phyloP scores from a whole-genome alignment of 2,797 vertebrate genomes.

The Sebastes oblongus region DNA sequence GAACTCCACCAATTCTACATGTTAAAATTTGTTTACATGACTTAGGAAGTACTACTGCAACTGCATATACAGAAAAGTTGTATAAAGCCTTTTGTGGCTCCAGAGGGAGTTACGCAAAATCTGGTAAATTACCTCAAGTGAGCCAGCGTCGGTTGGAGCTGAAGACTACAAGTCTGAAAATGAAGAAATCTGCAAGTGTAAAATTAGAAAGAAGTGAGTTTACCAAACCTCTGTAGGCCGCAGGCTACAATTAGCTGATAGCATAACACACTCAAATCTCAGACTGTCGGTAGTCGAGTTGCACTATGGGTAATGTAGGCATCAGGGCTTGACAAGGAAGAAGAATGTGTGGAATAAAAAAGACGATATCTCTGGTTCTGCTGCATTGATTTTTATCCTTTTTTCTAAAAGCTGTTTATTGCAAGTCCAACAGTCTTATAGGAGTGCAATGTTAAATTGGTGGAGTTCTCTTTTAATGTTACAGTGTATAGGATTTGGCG shows the following conservation, averaged over 20 bases:
- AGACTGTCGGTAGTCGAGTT: fast-evolving
- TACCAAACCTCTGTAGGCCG: not conserved
- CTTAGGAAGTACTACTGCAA: not conserved
- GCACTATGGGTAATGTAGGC: not conserved
- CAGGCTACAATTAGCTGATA: not conserved
- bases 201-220: not conserved
- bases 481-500: not conserved
- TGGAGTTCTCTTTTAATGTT: not conserved
- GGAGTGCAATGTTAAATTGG: not conserved
- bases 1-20: not conserved
- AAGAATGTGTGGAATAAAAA: not conserved
- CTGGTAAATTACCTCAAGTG: not conserved
- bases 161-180: not conserved
- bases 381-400: not conserved
- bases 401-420: not conserved
- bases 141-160: not conserved
- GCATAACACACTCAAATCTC: not conserved
- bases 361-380: not conserved
- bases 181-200: not conserved
- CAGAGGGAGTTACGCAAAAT: not conserved
- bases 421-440: not conserved
- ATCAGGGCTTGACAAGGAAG: not conserved
- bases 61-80: not conserved
- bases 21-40: not conserved
- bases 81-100: not conserved